Evolutionary conservation across 2,113 vertebrate genomes (phyloP).

Genomic region (Lucifuga dentata): DNA sequence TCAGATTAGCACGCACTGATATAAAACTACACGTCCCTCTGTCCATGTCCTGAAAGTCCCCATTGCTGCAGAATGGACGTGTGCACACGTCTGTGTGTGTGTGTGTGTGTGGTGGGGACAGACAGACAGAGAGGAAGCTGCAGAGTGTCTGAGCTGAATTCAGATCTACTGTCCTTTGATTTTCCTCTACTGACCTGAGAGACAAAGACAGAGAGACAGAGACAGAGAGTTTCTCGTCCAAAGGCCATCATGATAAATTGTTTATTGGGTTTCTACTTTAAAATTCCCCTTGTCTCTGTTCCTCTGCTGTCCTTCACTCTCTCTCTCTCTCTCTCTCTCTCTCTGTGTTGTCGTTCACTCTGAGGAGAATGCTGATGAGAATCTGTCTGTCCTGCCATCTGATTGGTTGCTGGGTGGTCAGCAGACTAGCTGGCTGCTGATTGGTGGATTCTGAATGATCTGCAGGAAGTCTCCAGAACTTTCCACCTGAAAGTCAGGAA

Average conservation of each 20-base stretch:
- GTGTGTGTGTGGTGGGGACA: constrained; percentile 4
- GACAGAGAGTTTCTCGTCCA: background rate
- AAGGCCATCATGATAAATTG: constrained; percentile 35
- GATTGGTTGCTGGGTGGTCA: constrained; percentile 43
- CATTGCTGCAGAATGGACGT: constrained; percentile 12
- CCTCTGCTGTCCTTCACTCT: constrained; percentile 43
- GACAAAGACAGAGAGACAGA: background rate
- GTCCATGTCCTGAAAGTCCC: constrained; percentile 29
- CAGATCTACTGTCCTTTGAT: constrained; percentile 28
- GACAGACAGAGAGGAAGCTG: background rate
- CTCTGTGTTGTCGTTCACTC: constrained; percentile 1
- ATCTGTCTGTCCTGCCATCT: constrained; percentile 13
- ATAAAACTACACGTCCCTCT: constrained; percentile 41
- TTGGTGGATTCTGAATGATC: too few species aligned
- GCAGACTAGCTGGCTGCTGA: background rate
- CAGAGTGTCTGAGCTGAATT: constrained; percentile 37
- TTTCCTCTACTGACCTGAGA: constrained; percentile 22
- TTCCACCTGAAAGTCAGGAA: too few species aligned
- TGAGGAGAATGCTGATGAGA: constrained; percentile 69
- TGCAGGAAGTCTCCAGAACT: too few species aligned
- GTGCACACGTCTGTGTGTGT: constrained; percentile 14
- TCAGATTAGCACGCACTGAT: too few species aligned
- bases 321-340: constrained; percentile 12
- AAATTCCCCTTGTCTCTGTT: constrained; percentile 49
- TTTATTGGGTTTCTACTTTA: constrained; percentile 36